Base-by-base conservation (phyloP, 1,140 invertebrate genomes). In the Samia ricini region DNA sequence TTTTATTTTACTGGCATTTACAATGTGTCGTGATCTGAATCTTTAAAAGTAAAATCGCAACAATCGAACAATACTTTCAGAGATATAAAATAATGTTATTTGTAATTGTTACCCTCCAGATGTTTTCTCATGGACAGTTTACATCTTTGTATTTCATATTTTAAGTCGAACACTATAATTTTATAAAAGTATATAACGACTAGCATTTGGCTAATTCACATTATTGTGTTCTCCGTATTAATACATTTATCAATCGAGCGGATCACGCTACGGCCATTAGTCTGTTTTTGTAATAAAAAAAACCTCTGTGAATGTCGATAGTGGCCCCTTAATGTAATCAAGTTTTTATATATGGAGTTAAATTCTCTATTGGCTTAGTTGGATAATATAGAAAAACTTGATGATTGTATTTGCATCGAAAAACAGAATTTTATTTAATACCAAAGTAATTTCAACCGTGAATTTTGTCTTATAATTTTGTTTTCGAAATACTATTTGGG, bases 401-500 rank as follows among this genome's bases (percentile, higher is more conserved):
- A 66, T 75, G 74, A 76, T 74, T 60, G 19, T 54, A 72, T 72
- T 62, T 63, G 58, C 49, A 68, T 65, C 15, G 64, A 42, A 12
- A 42, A 12, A 23, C 29, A n/a, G 69, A 69, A 60, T 57, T 60
- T 69, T 76, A 75, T 76, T 69, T 69, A 62, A 77, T 77, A 56
- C 24, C 56, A 72, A 55, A 57, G 61, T 50, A 63, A 67, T 58
- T 59, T 59, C 55, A 64, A 72, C 64, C 76, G 70, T 76, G 70
- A 79, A 79, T 55, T 64, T 69, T 69, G 56, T 71, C 71, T 72
- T 64, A 59, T 59, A 19, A 59, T 69, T 68, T 71, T 68, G 63
- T 64, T 51, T 60, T 52, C 19, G 51, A 52, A 52, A 52, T 52
- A 20, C 49, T 8, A 15, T 18, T 21, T 23, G 23, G 20, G 18